phyloP scores from a whole-genome alignment of 2,113 vertebrate species.

The Vireo altiloquus region DNA sequence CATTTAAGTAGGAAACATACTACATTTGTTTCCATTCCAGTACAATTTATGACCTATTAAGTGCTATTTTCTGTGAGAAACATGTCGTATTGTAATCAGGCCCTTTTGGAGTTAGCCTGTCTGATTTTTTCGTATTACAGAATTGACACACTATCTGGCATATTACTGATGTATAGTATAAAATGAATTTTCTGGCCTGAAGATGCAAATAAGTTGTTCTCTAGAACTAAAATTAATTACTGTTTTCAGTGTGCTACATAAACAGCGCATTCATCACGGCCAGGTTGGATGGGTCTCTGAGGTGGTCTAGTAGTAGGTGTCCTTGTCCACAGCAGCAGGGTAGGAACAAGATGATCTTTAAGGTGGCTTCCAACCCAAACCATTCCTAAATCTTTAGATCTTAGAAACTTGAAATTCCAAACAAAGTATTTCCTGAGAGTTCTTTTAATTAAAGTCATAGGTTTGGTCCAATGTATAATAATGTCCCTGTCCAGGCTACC shows the following conservation, averaged over 20 bases:
- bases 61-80: background rate
- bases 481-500: background rate
- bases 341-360: background rate
- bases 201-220: background rate
- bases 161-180: too few species aligned
- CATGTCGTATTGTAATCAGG: fast-evolving
- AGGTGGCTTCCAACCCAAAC: background rate
- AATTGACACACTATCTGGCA: background rate
- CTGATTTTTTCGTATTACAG: background rate
- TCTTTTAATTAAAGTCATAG: background rate
- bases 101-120: background rate
- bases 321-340: background rate
- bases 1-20: background rate
- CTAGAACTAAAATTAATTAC: background rate
- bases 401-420: background rate
- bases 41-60: background rate
- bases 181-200: background rate
- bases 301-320: background rate
- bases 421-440: background rate
- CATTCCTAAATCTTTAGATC: background rate
- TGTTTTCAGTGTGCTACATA: background rate
- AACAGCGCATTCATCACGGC: background rate
- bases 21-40: background rate
- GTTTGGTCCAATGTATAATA: background rate
- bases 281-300: background rate